These are phyloP conservation scores for Zoroaster sp. DNA, from an alignment of 53 echinoderm and acorn worm genomes.

Conservation along the genomic window DNA sequence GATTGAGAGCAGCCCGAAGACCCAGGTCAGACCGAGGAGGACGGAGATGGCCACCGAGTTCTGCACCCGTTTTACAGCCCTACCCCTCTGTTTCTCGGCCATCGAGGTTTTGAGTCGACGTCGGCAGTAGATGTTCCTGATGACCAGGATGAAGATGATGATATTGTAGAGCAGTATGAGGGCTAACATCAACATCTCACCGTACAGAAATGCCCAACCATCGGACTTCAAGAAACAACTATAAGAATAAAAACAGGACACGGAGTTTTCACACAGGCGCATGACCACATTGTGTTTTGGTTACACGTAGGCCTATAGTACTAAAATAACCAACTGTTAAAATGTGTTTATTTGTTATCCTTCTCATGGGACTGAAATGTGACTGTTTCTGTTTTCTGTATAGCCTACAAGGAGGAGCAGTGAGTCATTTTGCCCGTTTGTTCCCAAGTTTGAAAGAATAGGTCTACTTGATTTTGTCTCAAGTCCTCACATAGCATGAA, in stretches of 20 bases:
- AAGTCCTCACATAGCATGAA: too few relatives aligned
- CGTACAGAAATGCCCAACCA: constrained; percentile 21
- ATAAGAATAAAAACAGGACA: too few relatives aligned
- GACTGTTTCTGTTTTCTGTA: too few relatives aligned
- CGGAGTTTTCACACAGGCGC: too few relatives aligned
- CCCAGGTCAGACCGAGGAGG: constrained; percentile 82
- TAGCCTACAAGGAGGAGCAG: too few relatives aligned
- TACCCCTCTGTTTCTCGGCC: not conserved
- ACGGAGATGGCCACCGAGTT: constrained; percentile 73
- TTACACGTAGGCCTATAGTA: too few relatives aligned
- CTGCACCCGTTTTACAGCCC: constrained; percentile 51
- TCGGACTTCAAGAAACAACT: constrained; percentile 38
- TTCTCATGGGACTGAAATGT: too few relatives aligned
- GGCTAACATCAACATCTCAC: constrained; percentile 1
- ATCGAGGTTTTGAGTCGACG: not conserved
- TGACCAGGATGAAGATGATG: constrained; percentile 24
- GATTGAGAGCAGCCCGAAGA: constrained; percentile 76
- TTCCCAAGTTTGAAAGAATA: too few relatives aligned
- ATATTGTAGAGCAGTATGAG: constrained; percentile 32
- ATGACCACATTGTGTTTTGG: too few relatives aligned
- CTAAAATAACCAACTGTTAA: too few relatives aligned
- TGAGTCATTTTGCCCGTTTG: too few relatives aligned
- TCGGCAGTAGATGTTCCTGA: constrained; percentile 16
- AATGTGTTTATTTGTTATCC: not conserved
- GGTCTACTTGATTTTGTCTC: too few relatives aligned